Conservation (phyloP, 2,888 invertebrate species). For the Mongoloraphidia duomilia region DNA sequence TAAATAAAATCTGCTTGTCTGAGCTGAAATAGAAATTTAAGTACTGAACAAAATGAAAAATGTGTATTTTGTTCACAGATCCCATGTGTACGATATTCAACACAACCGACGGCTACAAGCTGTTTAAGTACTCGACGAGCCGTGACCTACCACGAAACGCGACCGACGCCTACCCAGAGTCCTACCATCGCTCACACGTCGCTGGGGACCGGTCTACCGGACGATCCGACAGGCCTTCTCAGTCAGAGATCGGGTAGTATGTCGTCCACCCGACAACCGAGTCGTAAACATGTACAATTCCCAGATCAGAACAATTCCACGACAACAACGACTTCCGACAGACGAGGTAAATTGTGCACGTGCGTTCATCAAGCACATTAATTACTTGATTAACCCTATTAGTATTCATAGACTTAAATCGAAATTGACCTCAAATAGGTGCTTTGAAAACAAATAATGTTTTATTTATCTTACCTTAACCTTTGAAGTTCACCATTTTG, state of each 20-base stretch:
- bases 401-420: too few species aligned
- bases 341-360: background rate
- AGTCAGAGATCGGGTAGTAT: slow-evolving; percentile 25
- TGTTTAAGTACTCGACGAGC: slow-evolving; percentile 23
- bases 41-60: background rate
- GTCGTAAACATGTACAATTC: slow-evolving; percentile 54
- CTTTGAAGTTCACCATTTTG: too few species aligned
- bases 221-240: slow-evolving; percentile 23
- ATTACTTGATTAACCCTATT: too few species aligned
- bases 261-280: slow-evolving; percentile 4
- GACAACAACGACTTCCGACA: slow-evolving; percentile 9
- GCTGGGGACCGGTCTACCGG: slow-evolving; percentile 21
- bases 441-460: too few species aligned
- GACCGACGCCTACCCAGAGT: slow-evolving; percentile 37
- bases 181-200: slow-evolving; percentile 34
- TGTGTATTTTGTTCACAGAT: slow-evolving; percentile 25
- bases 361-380: too few species aligned
- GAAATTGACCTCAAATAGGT: too few species aligned
- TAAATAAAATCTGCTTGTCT: background rate
- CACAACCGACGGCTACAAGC: slow-evolving; percentile 38
- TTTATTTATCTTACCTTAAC: too few species aligned
- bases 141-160: slow-evolving; percentile 33
- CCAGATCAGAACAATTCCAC: slow-evolving; percentile 37
- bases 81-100: slow-evolving; percentile 37
- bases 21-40: background rate